These are phyloP conservation scores for Zaprionus inermis DNA, from an alignment of 1,140 invertebrate species.

Conservation along the genomic window DNA sequence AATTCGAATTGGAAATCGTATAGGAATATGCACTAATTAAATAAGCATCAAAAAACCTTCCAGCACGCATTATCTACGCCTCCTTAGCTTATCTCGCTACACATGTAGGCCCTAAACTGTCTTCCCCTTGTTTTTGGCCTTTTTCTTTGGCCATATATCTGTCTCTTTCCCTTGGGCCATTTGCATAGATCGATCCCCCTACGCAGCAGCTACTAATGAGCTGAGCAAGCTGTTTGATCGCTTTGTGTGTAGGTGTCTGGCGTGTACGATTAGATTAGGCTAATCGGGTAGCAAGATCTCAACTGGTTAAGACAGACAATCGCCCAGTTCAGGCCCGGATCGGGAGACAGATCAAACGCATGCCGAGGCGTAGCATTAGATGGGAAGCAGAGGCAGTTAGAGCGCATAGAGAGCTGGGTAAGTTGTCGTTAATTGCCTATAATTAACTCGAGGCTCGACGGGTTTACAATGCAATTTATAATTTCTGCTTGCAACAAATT, in stretches of 20 bases:
- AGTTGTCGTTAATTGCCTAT: conserved; percentile 63
- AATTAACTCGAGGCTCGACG: conserved; percentile 64
- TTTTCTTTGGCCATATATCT: neutral
- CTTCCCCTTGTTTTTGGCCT: conserved; percentile 17
- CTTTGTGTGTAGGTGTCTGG: conserved; percentile 66
- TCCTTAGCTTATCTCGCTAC: conserved; percentile 74
- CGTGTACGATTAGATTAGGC: conserved; percentile 80
- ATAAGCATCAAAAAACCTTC: conserved; percentile 72
- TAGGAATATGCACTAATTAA: conserved; percentile 75
- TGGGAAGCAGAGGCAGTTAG: neutral
- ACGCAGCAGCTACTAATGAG: conserved; percentile 75
- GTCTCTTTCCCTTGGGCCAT: conserved; percentile 36
- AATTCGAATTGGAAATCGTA: conserved; percentile 26
- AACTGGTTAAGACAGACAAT: conserved; percentile 6
- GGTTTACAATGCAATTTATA: conserved; percentile 60
- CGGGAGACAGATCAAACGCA: conserved; percentile 47
- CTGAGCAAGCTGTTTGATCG: conserved; percentile 20
- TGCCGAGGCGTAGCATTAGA: conserved; percentile 50
- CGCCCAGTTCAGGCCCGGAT: neutral
- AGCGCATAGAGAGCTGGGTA: conserved; percentile 21
- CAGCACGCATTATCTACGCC: conserved; percentile 71
- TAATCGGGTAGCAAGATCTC: conserved; percentile 68
- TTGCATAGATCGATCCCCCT: conserved; percentile 61
- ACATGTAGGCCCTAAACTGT: conserved; percentile 64
- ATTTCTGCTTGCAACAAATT: conserved; percentile 78